phyloP scores from a whole-genome alignment of 2,888 invertebrate genomes.

The Noctuana brunneofusca region DNA sequence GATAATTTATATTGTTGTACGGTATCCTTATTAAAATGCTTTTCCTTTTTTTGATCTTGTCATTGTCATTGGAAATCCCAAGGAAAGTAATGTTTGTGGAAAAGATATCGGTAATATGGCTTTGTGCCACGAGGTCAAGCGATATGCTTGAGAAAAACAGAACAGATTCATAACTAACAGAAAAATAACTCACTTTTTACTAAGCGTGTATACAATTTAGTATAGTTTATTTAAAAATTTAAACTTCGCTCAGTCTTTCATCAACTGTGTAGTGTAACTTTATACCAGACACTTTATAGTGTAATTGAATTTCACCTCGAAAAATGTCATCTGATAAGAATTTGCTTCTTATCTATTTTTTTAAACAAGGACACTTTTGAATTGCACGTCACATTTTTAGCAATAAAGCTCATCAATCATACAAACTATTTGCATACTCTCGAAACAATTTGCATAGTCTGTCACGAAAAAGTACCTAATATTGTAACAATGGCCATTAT shows the following conservation, averaged over 20 bases:
- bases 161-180: too few species aligned
- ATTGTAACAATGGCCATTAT: not conserved
- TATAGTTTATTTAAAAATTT: too few species aligned
- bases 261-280: too few species aligned
- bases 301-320: not conserved
- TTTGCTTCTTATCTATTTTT: not conserved
- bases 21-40: conserved; percentile 2
- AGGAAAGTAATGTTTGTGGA: not conserved
- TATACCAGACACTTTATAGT: too few species aligned
- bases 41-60: not conserved
- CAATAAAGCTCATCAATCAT: conserved; percentile 66
- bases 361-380: conserved; percentile 41
- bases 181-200: too few species aligned
- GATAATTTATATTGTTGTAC: conserved; percentile 38
- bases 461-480: conserved; percentile 3
- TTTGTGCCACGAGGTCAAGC: too few species aligned
- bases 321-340: not conserved
- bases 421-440: conserved; percentile 60
- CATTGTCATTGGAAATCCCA: not conserved
- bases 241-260: too few species aligned
- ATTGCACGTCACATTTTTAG: conserved; percentile 55
- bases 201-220: too few species aligned
- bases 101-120: too few species aligned
- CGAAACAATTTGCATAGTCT: conserved; percentile 12
- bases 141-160: too few species aligned